Conservation (phyloP, 2,888 invertebrate species). For the Philonicus albiceps region DNA sequence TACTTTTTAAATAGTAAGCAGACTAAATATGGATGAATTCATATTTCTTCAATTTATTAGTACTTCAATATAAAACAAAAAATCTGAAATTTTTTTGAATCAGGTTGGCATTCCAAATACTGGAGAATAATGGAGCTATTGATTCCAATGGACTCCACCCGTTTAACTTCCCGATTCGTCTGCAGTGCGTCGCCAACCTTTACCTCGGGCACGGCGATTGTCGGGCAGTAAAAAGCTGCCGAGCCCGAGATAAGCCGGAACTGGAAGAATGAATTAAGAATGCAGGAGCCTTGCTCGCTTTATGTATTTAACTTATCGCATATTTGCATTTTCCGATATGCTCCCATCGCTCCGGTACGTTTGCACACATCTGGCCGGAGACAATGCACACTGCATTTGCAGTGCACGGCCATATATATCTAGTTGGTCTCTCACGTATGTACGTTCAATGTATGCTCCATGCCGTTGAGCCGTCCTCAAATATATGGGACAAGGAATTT, state of each 20-base stretch:
- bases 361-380: background rate
- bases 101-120: background rate
- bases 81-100: background rate
- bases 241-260: background rate
- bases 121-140: background rate
- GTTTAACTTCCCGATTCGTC: background rate
- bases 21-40: no score
- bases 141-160: background rate
- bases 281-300: background rate
- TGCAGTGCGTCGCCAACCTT: background rate
- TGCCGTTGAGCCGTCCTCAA: slow-evolving; percentile 4
- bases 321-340: slow-evolving; percentile 15
- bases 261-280: background rate
- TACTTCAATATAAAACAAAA: background rate
- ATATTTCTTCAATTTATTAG: no score
- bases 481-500: slow-evolving; percentile 42
- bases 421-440: background rate
- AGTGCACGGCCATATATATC: background rate
- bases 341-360: background rate
- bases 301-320: background rate
- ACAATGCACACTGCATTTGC: background rate
- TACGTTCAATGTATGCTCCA: background rate
- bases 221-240: background rate
- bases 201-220: background rate
- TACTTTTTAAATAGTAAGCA: no score